phyloP scores from a whole-genome alignment of 2,888 invertebrate species.

The Dyspetes luteomarginatus region DNA sequence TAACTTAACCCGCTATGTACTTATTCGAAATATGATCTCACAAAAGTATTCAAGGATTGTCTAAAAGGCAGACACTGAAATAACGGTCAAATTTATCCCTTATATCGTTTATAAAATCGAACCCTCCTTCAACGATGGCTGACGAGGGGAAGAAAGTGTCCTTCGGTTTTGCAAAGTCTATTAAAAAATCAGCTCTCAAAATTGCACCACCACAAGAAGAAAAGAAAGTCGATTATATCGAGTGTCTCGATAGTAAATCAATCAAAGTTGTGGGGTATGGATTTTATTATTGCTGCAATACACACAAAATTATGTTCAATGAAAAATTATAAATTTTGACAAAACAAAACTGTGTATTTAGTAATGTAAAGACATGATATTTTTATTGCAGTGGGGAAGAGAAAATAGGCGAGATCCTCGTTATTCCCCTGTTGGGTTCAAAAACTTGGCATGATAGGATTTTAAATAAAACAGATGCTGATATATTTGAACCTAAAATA shows the following conservation, averaged over 20 bases:
- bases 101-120: background rate
- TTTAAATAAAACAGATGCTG: slow-evolving; percentile 84
- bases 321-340: background rate
- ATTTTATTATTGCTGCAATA: background rate
- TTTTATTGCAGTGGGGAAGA: slow-evolving; percentile 84
- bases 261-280: slow-evolving; percentile 91
- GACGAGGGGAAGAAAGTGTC: slow-evolving; percentile 90
- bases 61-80: background rate
- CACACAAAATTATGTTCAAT: background rate
- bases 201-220: slow-evolving; percentile 79
- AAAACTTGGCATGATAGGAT: slow-evolving; percentile 80
- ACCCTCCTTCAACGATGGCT: slow-evolving; percentile 70
- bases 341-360: background rate
- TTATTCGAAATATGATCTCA: slow-evolving; percentile 20
- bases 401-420: slow-evolving; percentile 85
- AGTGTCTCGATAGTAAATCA: slow-evolving; percentile 90
- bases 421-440: slow-evolving; percentile 86
- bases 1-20: background rate
- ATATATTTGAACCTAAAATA: slow-evolving; percentile 78
- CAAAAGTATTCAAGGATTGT: background rate
- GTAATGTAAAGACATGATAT: background rate
- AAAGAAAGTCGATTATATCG: slow-evolving; percentile 88
- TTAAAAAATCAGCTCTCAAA: slow-evolving; percentile 85
- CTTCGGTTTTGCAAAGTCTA: slow-evolving; percentile 90
- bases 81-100: background rate